phyloP scores from a whole-genome alignment of 1,140 invertebrate species.

The Diorhabda sublineata region DNA sequence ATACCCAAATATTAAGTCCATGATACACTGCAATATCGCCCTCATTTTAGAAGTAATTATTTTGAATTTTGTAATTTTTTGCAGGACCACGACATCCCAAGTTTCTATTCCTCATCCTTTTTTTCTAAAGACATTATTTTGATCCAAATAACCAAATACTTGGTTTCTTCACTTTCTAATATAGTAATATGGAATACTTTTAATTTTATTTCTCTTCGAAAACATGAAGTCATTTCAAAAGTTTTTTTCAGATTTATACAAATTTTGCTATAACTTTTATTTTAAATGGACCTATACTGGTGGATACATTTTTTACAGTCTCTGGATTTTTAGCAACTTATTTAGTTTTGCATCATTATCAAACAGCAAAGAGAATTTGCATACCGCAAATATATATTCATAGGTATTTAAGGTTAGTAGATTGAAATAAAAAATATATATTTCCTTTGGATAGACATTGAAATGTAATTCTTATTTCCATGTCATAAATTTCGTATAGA shows the following conservation, averaged over 20 bases:
- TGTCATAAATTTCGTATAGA: no score
- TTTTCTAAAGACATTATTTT: no score
- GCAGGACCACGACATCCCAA: no score
- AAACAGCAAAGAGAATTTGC: constrained; percentile 15
- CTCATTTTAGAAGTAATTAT: no score
- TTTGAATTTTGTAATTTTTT: no score
- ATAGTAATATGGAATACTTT: background rate
- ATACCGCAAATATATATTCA: constrained; percentile 23
- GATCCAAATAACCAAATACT: background rate
- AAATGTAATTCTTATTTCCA: no score
- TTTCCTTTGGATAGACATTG: background rate
- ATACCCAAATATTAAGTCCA: no score
- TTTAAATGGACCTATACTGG: constrained; percentile 59
- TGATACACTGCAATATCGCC: no score
- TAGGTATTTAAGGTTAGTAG: constrained; percentile 25
- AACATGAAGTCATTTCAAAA: background rate
- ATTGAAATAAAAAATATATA: background rate
- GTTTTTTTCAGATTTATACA: constrained; percentile 31
- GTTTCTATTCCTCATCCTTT: no score
- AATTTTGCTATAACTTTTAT: constrained; percentile 48
- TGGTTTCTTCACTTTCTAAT: background rate
- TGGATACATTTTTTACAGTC: constrained; percentile 69
- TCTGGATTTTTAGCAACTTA: constrained; percentile 64
- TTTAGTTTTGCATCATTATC: constrained; percentile 49
- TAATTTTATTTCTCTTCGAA: no score